Evolutionary conservation across 2,888 invertebrate species (phyloP).

Genomic region (Bimastos eiseni): DNA sequence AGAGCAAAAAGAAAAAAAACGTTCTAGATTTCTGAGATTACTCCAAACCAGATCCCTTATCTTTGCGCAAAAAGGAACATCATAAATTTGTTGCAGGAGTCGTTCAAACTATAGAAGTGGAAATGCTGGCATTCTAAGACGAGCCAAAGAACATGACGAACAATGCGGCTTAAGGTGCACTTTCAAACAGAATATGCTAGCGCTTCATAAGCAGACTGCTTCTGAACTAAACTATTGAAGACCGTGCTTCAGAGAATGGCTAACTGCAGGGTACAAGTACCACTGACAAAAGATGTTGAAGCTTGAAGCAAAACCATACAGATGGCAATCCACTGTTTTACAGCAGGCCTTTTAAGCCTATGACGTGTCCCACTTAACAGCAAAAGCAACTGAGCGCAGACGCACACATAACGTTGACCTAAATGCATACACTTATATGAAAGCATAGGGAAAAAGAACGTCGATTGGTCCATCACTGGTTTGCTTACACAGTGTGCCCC

Average conservation of each 20-base stretch:
- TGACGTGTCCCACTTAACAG: background rate
- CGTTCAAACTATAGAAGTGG: background rate
- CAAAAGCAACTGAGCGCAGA: background rate
- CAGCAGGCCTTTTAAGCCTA: background rate
- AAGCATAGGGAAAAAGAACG: background rate
- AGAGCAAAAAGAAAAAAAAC: background rate
- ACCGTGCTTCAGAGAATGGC: background rate
- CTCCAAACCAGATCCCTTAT: background rate
- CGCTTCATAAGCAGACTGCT: background rate
- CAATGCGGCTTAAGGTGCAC: background rate
- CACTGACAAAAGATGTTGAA: slow-evolving; percentile 6
- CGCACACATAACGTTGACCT: background rate
- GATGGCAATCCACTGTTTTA: background rate
- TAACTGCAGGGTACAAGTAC: background rate
- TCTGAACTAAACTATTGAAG: background rate
- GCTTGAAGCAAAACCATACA: background rate
- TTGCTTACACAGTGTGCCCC: background rate
- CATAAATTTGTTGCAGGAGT: background rate
- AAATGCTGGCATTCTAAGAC: background rate
- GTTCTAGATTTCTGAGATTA: background rate
- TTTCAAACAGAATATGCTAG: background rate
- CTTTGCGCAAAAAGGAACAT: background rate
- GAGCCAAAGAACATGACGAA: background rate
- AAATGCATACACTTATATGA: slow-evolving; percentile 4
- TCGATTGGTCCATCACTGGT: background rate